A percentile compares a stretch with the other conserved stretches of the same genome.
Conservation (phyloP, 2,113 vertebrate species). For the Amblyornis subalaris region DNA sequence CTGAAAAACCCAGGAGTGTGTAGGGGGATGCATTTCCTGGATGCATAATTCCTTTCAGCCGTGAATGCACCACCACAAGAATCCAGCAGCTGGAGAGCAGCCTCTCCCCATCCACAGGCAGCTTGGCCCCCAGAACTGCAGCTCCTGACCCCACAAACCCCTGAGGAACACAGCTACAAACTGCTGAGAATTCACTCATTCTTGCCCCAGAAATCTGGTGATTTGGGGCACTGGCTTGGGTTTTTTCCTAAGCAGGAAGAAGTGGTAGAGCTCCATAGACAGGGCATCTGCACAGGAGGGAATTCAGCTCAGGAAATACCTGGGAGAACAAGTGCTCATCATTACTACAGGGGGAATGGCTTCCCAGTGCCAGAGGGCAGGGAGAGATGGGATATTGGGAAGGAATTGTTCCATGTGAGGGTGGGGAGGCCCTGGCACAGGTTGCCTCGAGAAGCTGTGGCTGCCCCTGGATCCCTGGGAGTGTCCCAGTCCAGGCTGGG, state of each 20-base stretch:
- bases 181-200: fast-evolving
- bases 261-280: fast-evolving
- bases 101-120: fast-evolving
- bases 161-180: fast-evolving
- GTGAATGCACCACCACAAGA: not conserved
- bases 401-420: not conserved
- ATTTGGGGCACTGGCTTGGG: fast-evolving
- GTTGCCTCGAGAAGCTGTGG: not conserved
- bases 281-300: not conserved
- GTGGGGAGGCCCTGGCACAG: fast-evolving
- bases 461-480: not conserved
- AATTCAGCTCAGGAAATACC: not conserved
- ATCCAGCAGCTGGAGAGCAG: not conserved
- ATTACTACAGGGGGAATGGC: not conserved
- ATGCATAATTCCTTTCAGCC: fast-evolving
- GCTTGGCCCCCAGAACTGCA: no score
- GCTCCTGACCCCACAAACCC: not conserved
- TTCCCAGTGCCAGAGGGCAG: not conserved
- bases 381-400: fast-evolving
- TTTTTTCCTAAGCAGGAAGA: not conserved
- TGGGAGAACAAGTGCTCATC: not conserved
- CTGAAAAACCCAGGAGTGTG: not conserved
- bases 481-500: not conserved
- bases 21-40: not conserved
- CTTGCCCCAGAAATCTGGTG: fast-evolving